Conservation (phyloP, 2,797 vertebrate genomes). For the Lagorchestes hirsutus region DNA sequence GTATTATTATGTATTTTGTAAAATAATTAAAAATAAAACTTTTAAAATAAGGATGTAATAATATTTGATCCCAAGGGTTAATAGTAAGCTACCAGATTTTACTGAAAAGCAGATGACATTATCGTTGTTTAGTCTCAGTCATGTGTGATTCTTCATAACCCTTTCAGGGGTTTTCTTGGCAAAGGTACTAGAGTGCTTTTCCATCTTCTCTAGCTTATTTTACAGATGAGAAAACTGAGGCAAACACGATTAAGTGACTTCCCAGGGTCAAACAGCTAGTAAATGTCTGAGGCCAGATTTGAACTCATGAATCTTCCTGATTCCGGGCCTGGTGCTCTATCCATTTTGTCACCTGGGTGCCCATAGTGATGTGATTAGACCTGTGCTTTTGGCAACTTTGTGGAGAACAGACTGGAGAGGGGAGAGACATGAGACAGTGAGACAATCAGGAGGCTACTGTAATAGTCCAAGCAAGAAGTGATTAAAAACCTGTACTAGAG, state of each 20-base stretch:
- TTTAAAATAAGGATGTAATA: too few relatives aligned
- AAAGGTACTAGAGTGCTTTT: neutral
- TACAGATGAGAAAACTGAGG: neutral
- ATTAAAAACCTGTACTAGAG: too few relatives aligned
- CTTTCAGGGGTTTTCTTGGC: neutral
- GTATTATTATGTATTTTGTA: too few relatives aligned
- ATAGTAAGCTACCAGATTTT: too few relatives aligned
- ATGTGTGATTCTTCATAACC: too few relatives aligned
- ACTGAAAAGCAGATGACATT: too few relatives aligned
- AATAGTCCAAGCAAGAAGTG: too few relatives aligned
- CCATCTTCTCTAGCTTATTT: neutral
- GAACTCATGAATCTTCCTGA: neutral
- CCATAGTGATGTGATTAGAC: neutral
- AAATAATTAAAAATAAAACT: too few relatives aligned
- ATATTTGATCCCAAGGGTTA: too few relatives aligned
- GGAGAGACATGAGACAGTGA: neutral
- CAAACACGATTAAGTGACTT: neutral
- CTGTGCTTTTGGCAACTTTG: neutral
- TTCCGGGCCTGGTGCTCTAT: neutral
- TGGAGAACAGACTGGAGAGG: neutral
- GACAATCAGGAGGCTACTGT: neutral
- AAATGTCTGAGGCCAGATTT: too few relatives aligned
- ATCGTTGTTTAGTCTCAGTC: too few relatives aligned
- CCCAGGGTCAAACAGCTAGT: too few relatives aligned
- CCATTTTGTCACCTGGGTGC: neutral